phyloP scores from a whole-genome alignment of 2,888 invertebrate genomes.

The Mechanitis messenoides region DNA sequence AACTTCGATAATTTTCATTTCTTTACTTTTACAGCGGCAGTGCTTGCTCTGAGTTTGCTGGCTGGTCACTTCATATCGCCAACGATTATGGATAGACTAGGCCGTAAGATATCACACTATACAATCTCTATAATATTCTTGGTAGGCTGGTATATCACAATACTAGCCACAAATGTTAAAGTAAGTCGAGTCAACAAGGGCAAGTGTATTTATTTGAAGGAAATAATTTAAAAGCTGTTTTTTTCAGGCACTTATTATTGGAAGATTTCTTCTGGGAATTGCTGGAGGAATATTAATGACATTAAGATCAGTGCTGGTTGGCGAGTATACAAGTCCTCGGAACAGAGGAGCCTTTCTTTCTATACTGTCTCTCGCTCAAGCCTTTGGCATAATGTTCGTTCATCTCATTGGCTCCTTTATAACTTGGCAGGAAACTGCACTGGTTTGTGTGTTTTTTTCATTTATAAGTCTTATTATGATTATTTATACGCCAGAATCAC shows the following conservation, averaged over 20 bases:
- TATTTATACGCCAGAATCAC: slow-evolving; percentile 75
- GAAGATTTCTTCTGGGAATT: slow-evolving; percentile 55
- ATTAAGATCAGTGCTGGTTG: slow-evolving; percentile 68
- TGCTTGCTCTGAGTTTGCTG: slow-evolving; percentile 48
- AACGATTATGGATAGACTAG: slow-evolving; percentile 68
- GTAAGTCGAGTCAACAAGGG: slow-evolving; percentile 24
- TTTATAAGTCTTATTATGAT: slow-evolving; percentile 60
- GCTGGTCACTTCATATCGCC: slow-evolving; percentile 52
- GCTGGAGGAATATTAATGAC: slow-evolving; percentile 70
- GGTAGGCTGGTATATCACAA: slow-evolving; percentile 66
- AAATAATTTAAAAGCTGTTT: too few species aligned
- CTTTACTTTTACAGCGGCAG: slow-evolving; percentile 42
- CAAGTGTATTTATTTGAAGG: too few species aligned
- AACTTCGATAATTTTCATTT: too few species aligned
- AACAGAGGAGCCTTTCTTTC: slow-evolving; percentile 78
- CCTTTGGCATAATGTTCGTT: slow-evolving; percentile 76
- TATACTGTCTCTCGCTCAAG: slow-evolving; percentile 74
- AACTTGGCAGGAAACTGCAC: slow-evolving; percentile 73
- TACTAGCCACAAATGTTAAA: slow-evolving; percentile 49
- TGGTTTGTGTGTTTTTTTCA: slow-evolving; percentile 62
- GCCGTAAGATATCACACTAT: slow-evolving; percentile 69
- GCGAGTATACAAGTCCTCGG: slow-evolving; percentile 75
- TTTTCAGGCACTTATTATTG: slow-evolving; percentile 43
- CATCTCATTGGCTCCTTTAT: slow-evolving; percentile 78
- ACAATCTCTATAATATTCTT: slow-evolving; percentile 57